Base-by-base conservation (phyloP, 2,888 invertebrate genomes). In the Peribatodes rhomboidaria region DNA sequence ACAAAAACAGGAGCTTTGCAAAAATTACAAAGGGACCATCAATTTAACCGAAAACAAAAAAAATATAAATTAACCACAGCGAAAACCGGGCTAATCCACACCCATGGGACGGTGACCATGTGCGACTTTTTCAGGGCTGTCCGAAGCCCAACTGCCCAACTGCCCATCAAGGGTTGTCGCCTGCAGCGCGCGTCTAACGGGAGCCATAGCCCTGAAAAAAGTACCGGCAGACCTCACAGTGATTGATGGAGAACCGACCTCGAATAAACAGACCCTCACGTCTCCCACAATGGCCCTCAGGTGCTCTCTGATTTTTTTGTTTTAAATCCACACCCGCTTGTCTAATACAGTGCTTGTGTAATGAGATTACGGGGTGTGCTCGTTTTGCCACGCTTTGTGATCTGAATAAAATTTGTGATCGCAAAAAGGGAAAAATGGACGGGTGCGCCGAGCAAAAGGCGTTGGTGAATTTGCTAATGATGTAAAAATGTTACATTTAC, bases 181-280 rank as follows among this genome's bases (percentile, higher is more conserved):
- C 72, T 84, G 79, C 80, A 82, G 77, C 77, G 76, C 77, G 75
- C 72, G 76, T 83, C 87, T 85, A 82, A 53, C 57, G 89, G 87
- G 89, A 84, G 78, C 82, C 82, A 83, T 86, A 82, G 79, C 81
- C 84, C 83, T 81, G 83, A 89, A 90, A 91, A 91, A 88, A 84
- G 77, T 82, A 16, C 50, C 52, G 33, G 31, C 62, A 52, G 50
- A 37, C 56, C 56, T 67, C 74, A 75, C 75, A 72, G 90, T 92
- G 92, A 92, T 92, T 91, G 90, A 92, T 92, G 90, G 84, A 82
- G 80, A 83, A 77, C 80, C 78, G 79, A 81, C 80, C 78, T 82
- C 84, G 81, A 85, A 87, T 89, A 88, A 88, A 89, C 88, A 87
- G 81, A 82, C 85, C 87, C 83, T 79, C 82, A 79, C 83, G 85